Percentiles rank a stretch among this genome's conserved stretches.
These are phyloP conservation scores for Synergus gifuensis DNA, from an alignment of 2,888 invertebrate genomes.

Conservation along the genomic window DNA sequence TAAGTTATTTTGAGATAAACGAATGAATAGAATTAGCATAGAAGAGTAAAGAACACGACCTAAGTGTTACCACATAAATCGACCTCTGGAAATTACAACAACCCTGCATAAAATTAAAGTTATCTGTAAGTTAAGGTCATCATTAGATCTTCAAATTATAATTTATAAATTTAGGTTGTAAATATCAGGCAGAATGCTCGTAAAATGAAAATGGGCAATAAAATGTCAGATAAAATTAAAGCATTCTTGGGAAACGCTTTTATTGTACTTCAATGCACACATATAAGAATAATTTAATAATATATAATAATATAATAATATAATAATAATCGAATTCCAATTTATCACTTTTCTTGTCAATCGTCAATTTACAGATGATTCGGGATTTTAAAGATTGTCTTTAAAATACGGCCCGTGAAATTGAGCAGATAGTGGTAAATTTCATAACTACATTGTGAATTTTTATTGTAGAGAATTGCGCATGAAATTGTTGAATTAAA, in stretches of 20 bases:
- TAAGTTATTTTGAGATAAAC: background rate
- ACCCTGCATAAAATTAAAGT: background rate
- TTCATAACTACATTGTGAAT: background rate
- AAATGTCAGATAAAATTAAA: no score
- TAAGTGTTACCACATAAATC: constrained; percentile 3
- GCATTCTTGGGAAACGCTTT: no score
- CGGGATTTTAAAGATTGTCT: no score
- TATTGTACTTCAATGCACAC: no score
- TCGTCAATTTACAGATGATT: no score
- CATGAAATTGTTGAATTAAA: background rate
- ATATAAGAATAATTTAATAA: no score
- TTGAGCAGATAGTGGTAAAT: background rate
- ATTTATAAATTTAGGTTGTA: background rate
- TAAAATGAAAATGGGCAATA: no score
- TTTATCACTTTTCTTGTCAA: no score
- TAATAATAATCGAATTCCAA: no score
- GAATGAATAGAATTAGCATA: background rate
- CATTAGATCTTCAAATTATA: background rate
- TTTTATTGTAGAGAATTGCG: background rate
- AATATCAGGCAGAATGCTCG: no score
- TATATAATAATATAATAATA: no score
- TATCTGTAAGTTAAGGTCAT: background rate
- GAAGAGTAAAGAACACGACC: constrained; percentile 6
- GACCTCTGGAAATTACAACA: background rate
- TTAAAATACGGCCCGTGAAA: no score